Conservation (phyloP, 2,888 invertebrate genomes). For the Monoplex corrugatus region DNA sequence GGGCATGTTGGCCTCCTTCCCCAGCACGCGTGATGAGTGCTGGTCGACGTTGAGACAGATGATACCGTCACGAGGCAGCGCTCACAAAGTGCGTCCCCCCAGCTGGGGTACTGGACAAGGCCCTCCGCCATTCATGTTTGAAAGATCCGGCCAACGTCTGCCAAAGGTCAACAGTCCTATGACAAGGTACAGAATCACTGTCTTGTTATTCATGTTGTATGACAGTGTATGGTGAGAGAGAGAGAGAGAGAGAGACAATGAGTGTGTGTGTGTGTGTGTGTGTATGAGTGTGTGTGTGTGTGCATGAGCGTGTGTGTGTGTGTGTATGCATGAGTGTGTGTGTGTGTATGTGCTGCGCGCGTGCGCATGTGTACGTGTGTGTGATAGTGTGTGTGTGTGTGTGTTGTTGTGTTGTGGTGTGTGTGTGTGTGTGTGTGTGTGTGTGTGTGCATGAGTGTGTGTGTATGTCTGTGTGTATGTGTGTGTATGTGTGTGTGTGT, state of each 20-base stretch:
- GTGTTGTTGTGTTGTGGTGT: too few species aligned
- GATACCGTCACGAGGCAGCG: constrained; percentile 73
- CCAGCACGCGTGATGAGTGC: constrained; percentile 73
- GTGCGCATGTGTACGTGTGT: too few species aligned
- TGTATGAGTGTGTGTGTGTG: constrained; percentile 2
- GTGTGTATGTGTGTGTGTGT: too few species aligned
- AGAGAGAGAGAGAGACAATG: constrained; percentile 40
- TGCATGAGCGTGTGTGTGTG: background rate
- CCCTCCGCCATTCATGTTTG: constrained; percentile 56
- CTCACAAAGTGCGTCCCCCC: constrained; percentile 62
- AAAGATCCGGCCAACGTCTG: constrained; percentile 60
- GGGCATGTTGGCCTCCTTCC: constrained; percentile 64
- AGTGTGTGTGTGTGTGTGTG: background rate
- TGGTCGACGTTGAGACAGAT: constrained; percentile 79
- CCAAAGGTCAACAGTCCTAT: constrained; percentile 77
- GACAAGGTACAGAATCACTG: constrained; percentile 79
- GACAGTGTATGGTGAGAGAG: constrained; percentile 32
- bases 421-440: constrained; percentile 19
- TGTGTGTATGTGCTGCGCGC: too few species aligned
- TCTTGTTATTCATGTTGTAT: background rate
- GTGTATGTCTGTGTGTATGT: too few species aligned
- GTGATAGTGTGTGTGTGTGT: too few species aligned
- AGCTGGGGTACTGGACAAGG: constrained; percentile 75
- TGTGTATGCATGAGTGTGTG: too few species aligned
- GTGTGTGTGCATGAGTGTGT: constrained; percentile 16